Conservation (phyloP, 2,113 vertebrate genomes). For the Crocuta crocuta region DNA sequence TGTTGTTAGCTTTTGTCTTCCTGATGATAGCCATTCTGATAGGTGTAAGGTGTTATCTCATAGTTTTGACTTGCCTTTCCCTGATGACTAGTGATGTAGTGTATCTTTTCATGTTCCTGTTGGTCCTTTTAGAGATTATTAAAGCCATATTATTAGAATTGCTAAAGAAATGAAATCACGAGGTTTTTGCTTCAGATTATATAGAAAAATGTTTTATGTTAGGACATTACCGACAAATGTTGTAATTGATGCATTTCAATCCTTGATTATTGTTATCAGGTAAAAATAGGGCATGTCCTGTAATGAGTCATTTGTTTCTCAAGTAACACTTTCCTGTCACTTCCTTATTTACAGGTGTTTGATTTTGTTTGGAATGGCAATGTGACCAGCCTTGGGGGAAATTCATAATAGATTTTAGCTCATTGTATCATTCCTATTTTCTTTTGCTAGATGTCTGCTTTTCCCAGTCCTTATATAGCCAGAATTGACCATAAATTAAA, state of each 20-base stretch:
- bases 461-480: background rate
- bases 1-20: background rate
- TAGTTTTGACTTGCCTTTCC: background rate
- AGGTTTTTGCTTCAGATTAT: background rate
- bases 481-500: background rate
- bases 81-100: background rate
- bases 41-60: background rate
- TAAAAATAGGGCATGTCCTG: background rate
- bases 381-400: too few species aligned
- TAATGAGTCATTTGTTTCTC: background rate
- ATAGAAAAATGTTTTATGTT: background rate
- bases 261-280: background rate
- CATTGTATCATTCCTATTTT: background rate
- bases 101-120: background rate
- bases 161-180: background rate
- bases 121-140: background rate
- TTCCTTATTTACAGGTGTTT: background rate
- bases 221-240: background rate
- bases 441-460: background rate
- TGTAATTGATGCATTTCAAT: background rate
- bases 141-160: background rate
- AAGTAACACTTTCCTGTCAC: background rate
- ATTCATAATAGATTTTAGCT: background rate
- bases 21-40: too few species aligned
- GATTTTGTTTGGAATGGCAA: background rate